Percentiles rank a stretch among this genome's conserved stretches.
Conservation (phyloP, 2,888 invertebrate genomes). For the Meliscaeva auricollis region DNA sequence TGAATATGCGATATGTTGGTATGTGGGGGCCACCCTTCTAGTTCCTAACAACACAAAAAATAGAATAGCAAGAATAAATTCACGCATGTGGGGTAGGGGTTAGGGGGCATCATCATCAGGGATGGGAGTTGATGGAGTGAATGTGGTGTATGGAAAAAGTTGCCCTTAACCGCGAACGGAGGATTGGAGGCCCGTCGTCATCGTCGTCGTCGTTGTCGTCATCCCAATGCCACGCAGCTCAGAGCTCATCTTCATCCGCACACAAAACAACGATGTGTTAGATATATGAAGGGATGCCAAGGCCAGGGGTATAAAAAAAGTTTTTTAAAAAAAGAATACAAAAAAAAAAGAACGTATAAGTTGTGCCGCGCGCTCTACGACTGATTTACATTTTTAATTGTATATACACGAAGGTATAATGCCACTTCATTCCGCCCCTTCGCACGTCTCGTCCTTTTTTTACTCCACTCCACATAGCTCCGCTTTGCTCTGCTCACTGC, state of each 20-base stretch:
- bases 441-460: constrained; percentile 17
- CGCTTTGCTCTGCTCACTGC: constrained; percentile 10
- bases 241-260: constrained; percentile 39
- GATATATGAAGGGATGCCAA: constrained; percentile 61
- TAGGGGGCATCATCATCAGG: constrained; percentile 8
- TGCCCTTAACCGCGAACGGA: constrained; percentile 78
- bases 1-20: constrained; percentile 54
- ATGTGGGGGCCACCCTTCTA: constrained; percentile 72
- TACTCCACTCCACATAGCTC: neutral
- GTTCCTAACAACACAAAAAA: constrained; percentile 74
- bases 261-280: constrained; percentile 52
- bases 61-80: constrained; percentile 55
- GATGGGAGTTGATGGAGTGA: constrained; percentile 3
- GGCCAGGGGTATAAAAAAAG: constrained; percentile 62
- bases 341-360: constrained; percentile 34
- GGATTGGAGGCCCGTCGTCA: constrained; percentile 53
- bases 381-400: constrained; percentile 82
- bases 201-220: neutral
- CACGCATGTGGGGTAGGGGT: neutral
- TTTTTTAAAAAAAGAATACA: neutral
- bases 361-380: constrained; percentile 75
- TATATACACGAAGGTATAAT: constrained; percentile 78
- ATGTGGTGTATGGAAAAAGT: constrained; percentile 61
- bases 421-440: constrained; percentile 70
- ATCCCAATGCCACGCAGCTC: constrained; percentile 1